Evolutionary conservation across 2,888 invertebrate species (phyloP), one percentile per base, ranked within the genome.

Genomic region (Eudasyphora cyanicolor): DNA sequence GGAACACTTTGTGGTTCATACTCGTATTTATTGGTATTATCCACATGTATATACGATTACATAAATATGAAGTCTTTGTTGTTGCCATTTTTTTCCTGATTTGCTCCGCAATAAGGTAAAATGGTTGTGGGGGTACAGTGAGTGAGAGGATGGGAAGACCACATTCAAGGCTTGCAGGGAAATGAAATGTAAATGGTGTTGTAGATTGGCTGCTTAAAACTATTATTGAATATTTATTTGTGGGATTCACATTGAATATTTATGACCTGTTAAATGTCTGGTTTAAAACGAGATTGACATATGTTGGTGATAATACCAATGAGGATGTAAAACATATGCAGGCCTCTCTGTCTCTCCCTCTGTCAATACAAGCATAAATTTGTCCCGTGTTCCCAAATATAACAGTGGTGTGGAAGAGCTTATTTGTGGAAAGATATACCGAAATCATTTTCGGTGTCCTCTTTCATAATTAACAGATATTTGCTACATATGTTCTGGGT

Each of bases 191-290:
- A 38, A 38, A 12, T 12, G 38, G 38, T 38, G 38, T 10, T 38
- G 38, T 12, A 57, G 14, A 24, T 14, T 57, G 12, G 0, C 27
- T 57, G 38, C 54, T 71, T 71, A 8, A 64, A 79, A 82, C 71
- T 64, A 35, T 42, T 64, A 49, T 76, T 57, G 78, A 70, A 27
- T 71, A 67, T 78, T 70, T 71, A 35, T 75, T 75, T 64, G 45
- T 35, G 29, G 19, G 71, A 73, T 67, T 45, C 42, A 42, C 73
- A 57, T 70, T 51, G 69, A 49, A 70, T 51, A 73, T 57, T 79
- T 62, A 70, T 74, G 73, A 74, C 62, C 42, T 74, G 69, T 76
- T 82, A 79, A 79, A 76, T 82, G 38, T 76, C 70, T 67, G 38
- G 73, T 49, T 78, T 67, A 21, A 75, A 69, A 54, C 54, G 60